Conservation (phyloP, 2,888 invertebrate genomes). For the Heliconius aoede region DNA sequence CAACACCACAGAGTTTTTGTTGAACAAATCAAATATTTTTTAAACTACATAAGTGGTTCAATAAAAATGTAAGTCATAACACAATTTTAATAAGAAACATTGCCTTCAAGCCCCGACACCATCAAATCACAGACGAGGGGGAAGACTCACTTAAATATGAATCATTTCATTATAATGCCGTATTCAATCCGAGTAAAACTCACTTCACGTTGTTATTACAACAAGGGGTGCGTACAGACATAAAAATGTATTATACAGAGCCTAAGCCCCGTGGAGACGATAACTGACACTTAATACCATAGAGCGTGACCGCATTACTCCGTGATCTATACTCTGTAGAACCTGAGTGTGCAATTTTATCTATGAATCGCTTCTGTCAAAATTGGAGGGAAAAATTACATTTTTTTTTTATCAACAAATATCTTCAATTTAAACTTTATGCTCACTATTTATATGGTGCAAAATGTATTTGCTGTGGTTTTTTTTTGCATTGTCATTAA, state of each 20-base stretch:
- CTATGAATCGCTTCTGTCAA: conserved; percentile 72
- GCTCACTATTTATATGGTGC: conserved; percentile 45
- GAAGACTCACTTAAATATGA: conserved; percentile 84
- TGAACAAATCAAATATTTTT: background rate
- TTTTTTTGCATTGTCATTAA: conserved; percentile 28
- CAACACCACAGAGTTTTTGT: background rate
- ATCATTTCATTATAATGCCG: conserved; percentile 84
- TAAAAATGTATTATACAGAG: conserved; percentile 75
- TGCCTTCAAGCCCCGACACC: conserved; percentile 77
- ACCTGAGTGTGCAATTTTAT: conserved; percentile 66
- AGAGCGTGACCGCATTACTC: conserved; percentile 83
- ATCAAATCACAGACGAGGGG: conserved; percentile 77
- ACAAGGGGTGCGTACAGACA: conserved; percentile 74
- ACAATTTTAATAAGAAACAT: conserved; percentile 83
- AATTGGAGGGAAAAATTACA: conserved; percentile 63
- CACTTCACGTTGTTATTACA: conserved; percentile 80
- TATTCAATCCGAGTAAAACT: conserved; percentile 83
- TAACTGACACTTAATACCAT: conserved; percentile 83
- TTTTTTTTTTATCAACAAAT: conserved; percentile 58
- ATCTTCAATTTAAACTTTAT: conserved; percentile 53
- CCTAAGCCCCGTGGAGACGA: conserved; percentile 81
- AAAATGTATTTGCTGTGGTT: conserved; percentile 33
- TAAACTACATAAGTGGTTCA: conserved; percentile 35
- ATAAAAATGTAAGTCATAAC: conserved; percentile 67
- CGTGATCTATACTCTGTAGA: conserved; percentile 80